These are phyloP conservation scores for Spicauda simplicius DNA, from an alignment of 2,888 invertebrate species.

Conservation along the genomic window DNA sequence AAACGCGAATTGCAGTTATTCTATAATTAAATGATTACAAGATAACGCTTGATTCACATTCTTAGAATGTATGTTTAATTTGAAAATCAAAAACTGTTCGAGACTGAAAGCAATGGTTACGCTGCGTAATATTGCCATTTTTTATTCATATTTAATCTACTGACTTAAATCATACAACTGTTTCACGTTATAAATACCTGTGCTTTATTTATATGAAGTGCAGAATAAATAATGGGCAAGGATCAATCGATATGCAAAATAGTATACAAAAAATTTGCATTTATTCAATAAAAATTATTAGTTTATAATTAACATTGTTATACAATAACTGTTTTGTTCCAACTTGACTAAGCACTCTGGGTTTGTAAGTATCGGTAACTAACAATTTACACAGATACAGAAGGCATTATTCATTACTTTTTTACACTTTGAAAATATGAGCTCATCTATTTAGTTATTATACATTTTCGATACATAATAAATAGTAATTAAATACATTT, in stretches of 20 bases:
- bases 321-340: slow-evolving; percentile 30
- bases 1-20: background rate
- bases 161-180: slow-evolving; percentile 30
- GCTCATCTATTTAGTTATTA: slow-evolving; percentile 41
- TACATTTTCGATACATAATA: slow-evolving; percentile 54
- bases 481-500: slow-evolving; percentile 61
- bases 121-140: slow-evolving; percentile 17
- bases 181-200: slow-evolving; percentile 38
- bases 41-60: slow-evolving; percentile 9
- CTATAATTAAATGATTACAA: slow-evolving; percentile 3
- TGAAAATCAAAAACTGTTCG: slow-evolving; percentile 3
- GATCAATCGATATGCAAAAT: slow-evolving; percentile 67
- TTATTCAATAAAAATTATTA: slow-evolving; percentile 68
- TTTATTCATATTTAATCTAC: slow-evolving; percentile 7
- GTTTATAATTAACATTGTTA: slow-evolving; percentile 34
- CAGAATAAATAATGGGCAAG: slow-evolving; percentile 49
- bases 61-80: background rate
- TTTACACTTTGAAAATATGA: slow-evolving; percentile 49
- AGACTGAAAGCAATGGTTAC: slow-evolving; percentile 34
- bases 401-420: slow-evolving; percentile 40
- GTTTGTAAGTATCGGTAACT: slow-evolving; percentile 59
- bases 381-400: slow-evolving; percentile 56
- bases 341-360: slow-evolving; percentile 39
- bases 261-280: slow-evolving; percentile 63
- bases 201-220: slow-evolving; percentile 44